A percentile compares a stretch with the other conserved stretches of the same genome.
phyloP scores from a whole-genome alignment of 1,140 invertebrate genomes.

The Drosophila burlai region DNA sequence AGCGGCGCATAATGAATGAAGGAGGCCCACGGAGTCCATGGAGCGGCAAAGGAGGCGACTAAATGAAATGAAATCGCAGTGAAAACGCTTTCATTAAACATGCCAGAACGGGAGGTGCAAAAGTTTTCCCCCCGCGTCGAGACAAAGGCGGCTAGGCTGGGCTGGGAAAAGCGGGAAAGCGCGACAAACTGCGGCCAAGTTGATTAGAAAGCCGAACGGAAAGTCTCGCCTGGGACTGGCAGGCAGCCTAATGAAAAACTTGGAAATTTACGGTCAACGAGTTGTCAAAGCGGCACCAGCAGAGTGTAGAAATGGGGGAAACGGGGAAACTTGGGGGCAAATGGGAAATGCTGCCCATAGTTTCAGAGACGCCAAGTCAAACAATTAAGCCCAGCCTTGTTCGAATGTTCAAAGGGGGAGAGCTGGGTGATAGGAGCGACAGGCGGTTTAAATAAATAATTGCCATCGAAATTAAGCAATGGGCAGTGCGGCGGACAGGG shows the following conservation, averaged over 20 bases:
- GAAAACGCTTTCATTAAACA: conserved; percentile 79
- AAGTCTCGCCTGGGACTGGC: conserved; percentile 53
- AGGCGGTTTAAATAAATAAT: conserved; percentile 82
- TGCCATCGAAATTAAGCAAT: conserved; percentile 79
- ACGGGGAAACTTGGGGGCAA: not conserved
- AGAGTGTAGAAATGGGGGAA: conserved; percentile 17
- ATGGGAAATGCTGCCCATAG: conserved; percentile 47
- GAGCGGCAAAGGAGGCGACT: conserved; percentile 61
- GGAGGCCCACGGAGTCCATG: conserved; percentile 33
- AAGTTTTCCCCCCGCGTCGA: conserved; percentile 48
- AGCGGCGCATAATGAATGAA: conserved; percentile 75
- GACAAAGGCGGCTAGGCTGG: conserved; percentile 23
- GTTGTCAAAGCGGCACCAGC: conserved; percentile 72
- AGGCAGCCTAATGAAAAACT: conserved; percentile 78
- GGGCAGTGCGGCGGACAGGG: conserved; percentile 21
- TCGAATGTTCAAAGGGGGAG: conserved; percentile 37
- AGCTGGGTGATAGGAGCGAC: conserved; percentile 31
- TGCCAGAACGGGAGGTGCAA: conserved; percentile 54
- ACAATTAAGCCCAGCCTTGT: conserved; percentile 72
- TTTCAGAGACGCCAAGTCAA: conserved; percentile 74
- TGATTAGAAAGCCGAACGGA: conserved; percentile 73
- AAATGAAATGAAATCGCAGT: conserved; percentile 82
- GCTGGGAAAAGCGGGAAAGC: conserved; percentile 24
- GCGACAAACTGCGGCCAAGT: conserved; percentile 81
- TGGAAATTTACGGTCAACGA: conserved; percentile 83